These are phyloP conservation scores for Brachionus plicatilis DNA, from an alignment of 1,140 invertebrate species.

Conservation along the genomic window DNA sequence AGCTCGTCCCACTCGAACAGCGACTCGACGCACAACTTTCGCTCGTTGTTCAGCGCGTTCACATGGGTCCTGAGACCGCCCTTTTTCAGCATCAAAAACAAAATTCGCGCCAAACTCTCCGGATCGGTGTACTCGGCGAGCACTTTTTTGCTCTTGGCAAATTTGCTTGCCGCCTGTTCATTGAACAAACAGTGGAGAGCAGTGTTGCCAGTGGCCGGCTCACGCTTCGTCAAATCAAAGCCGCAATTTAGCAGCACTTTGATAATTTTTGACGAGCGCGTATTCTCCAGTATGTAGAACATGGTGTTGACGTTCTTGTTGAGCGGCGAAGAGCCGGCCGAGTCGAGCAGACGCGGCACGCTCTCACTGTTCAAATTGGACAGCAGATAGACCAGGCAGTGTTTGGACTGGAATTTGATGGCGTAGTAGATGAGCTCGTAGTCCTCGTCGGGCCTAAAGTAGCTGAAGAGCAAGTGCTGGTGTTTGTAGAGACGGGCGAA, in stretches of 20 bases:
- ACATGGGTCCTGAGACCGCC: slow-evolving; percentile 33
- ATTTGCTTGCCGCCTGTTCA: background rate
- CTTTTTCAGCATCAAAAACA: slow-evolving; percentile 12
- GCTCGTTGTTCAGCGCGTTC: background rate
- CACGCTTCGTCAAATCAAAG: slow-evolving; percentile 24
- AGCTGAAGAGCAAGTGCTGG: slow-evolving; percentile 4
- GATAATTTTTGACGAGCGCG: slow-evolving; percentile 33
- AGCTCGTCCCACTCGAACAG: slow-evolving; percentile 37
- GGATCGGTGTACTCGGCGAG: slow-evolving; percentile 6
- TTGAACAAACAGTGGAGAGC: slow-evolving; percentile 30
- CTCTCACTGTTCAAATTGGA: background rate
- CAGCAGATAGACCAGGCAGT: slow-evolving; percentile 12
- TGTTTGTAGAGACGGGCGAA: slow-evolving; percentile 28
- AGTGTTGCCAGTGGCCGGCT: background rate
- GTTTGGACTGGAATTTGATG: slow-evolving; percentile 30
- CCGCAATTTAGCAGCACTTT: slow-evolving; percentile 33
- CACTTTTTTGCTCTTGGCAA: background rate
- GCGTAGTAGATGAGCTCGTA: slow-evolving; percentile 36
- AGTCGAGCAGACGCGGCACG: background rate
- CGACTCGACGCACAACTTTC: background rate
- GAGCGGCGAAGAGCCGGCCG: background rate
- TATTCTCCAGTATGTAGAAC: slow-evolving; percentile 40
- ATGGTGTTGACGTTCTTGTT: slow-evolving; percentile 35
- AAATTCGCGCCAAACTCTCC: background rate
- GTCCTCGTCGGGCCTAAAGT: slow-evolving; percentile 35